Evolutionary conservation across 2,888 invertebrate species (phyloP).

Genomic region (Caenorhabditis virilis): DNA sequence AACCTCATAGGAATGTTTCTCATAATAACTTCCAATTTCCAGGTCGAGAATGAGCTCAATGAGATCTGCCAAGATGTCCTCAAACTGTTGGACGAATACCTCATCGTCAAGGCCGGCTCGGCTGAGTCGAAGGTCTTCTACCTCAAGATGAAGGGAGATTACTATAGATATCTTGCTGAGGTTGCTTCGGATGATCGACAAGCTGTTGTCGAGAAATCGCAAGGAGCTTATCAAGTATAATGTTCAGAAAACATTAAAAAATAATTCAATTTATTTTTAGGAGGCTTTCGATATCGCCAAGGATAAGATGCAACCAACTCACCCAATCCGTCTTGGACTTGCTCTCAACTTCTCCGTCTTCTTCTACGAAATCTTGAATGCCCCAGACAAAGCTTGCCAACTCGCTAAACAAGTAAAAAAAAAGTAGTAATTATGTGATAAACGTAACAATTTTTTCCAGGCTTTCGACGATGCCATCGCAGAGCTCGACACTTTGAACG

Average conservation of each 20-base stretch:
- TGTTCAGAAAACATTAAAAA: neutral
- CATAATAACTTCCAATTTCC: too few species aligned
- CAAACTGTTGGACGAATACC: slow-evolving; percentile 92
- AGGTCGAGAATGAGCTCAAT: slow-evolving; percentile 93
- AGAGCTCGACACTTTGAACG: slow-evolving; percentile 97
- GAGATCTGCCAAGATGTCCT: slow-evolving; percentile 98
- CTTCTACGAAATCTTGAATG: slow-evolving; percentile 99
- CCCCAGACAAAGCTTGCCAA: slow-evolving; percentile 96
- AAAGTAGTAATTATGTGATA: slow-evolving; percentile 7
- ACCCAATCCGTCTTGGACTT: slow-evolving; percentile 96
- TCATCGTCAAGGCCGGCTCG: slow-evolving; percentile 97
- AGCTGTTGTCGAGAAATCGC: slow-evolving; percentile 89
- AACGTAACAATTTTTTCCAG: slow-evolving; percentile 72
- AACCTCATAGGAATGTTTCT: too few species aligned
- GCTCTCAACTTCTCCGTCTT: slow-evolving; percentile 99
- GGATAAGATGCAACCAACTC: slow-evolving; percentile 97
- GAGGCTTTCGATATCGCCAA: slow-evolving; percentile 95
- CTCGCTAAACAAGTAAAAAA: slow-evolving; percentile 99
- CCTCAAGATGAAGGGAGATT: slow-evolving; percentile 99
- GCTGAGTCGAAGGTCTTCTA: slow-evolving; percentile 99
- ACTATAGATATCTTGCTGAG: slow-evolving; percentile 99
- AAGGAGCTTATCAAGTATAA: slow-evolving; percentile 80
- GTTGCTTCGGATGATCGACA: slow-evolving; percentile 87
- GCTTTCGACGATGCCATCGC: slow-evolving; percentile 99
- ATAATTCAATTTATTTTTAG: slow-evolving; percentile 2